Percentiles rank a stretch among this genome's conserved stretches.
Conservation (phyloP, 1,140 invertebrate species). For the Sinella curviseta region DNA sequence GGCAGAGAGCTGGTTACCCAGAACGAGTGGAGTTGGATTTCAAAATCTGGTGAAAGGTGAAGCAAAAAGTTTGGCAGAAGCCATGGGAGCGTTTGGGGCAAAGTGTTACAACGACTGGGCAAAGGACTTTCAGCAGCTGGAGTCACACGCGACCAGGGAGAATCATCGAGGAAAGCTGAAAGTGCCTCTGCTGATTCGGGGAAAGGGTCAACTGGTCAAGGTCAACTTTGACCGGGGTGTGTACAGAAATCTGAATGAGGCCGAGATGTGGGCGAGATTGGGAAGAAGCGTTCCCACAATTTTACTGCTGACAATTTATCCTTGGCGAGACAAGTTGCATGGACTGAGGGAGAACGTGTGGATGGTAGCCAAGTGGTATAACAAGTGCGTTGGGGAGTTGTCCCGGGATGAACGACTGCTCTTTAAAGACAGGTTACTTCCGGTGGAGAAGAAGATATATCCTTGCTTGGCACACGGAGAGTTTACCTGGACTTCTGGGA, state of each 20-base stretch:
- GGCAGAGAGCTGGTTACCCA: slow-evolving; percentile 53
- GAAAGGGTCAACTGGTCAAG: slow-evolving; percentile 64
- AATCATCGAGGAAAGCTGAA: background rate
- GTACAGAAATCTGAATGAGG: slow-evolving; percentile 56
- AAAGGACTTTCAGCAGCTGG: background rate
- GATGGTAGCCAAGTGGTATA: slow-evolving; percentile 74
- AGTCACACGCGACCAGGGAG: no score
- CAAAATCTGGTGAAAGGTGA: background rate
- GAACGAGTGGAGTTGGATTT: background rate
- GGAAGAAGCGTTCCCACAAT: slow-evolving; percentile 67
- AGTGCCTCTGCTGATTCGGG: background rate
- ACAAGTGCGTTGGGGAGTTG: slow-evolving; percentile 68
- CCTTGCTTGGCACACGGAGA: background rate
- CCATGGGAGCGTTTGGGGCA: background rate
- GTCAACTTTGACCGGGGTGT: slow-evolving; percentile 51
- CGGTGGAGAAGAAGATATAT: slow-evolving; percentile 65
- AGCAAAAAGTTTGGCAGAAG: background rate
- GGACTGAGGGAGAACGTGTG: slow-evolving; percentile 73
- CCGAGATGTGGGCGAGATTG: slow-evolving; percentile 68
- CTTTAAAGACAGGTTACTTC: slow-evolving; percentile 61
- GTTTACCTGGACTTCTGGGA: background rate
- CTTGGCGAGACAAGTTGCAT: slow-evolving; percentile 59
- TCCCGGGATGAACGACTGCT: slow-evolving; percentile 61
- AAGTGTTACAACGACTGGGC: background rate
- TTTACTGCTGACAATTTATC: slow-evolving; percentile 45